phyloP scores from a whole-genome alignment of 2,113 vertebrate species.

The Ivindomyrus marchei region DNA sequence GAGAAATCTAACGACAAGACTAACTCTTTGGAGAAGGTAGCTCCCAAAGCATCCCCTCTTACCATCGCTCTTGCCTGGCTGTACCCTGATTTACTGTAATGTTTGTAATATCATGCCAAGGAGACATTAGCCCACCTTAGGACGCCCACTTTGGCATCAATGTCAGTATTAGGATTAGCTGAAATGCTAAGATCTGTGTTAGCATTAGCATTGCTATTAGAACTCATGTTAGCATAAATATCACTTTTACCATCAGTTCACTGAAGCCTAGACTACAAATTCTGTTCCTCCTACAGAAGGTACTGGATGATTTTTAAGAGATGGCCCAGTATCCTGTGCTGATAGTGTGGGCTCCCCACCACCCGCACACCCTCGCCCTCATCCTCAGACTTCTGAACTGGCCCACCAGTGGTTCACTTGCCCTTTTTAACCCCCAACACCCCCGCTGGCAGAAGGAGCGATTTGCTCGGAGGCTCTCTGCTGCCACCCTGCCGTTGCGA shows the following conservation, averaged over 20 bases:
- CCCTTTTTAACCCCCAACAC: conserved; percentile 58
- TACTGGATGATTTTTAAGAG: not conserved
- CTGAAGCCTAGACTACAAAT: not conserved
- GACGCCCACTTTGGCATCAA: not conserved
- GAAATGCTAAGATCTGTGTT: not conserved
- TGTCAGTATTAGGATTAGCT: not conserved
- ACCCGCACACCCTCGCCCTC: too few species aligned
- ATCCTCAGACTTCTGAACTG: conserved; percentile 26
- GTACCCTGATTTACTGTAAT: not conserved
- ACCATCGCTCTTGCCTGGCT: not conserved
- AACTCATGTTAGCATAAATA: not conserved
- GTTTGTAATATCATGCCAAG: not conserved
- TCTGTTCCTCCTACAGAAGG: not conserved
- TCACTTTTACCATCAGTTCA: not conserved
- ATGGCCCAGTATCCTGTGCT: not conserved
- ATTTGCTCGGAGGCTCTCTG: conserved; percentile 76
- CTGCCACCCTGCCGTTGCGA: conserved; percentile 57
- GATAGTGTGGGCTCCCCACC: not conserved
- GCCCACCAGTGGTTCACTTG: conserved; percentile 38
- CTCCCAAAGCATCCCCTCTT: not conserved
- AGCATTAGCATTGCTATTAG: not conserved
- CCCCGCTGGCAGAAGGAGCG: conserved; percentile 66
- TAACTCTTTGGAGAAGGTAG: conserved; percentile 92
- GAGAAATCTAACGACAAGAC: conserved; percentile 81
- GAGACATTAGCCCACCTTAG: not conserved